Percentiles rank a stretch among this genome's conserved stretches.
phyloP scores from a whole-genome alignment of 2,888 invertebrate genomes.

The Oxyscelio sp. region DNA sequence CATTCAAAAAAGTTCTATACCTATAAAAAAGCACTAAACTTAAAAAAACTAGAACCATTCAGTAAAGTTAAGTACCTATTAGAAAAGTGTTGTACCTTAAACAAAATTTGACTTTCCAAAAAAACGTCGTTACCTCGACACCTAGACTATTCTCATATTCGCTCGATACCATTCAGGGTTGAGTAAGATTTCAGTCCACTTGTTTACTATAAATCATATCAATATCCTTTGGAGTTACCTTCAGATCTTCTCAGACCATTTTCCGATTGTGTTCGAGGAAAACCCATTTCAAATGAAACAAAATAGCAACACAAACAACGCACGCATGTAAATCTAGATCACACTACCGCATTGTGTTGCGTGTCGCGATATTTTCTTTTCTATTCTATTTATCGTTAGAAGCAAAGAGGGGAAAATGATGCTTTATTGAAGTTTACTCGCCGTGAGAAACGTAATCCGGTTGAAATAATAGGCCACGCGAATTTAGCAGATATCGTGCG shows the following conservation, averaged over 20 bases:
- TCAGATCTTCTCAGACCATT: conserved; percentile 26
- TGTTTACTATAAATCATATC: neutral
- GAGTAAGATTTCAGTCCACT: no score
- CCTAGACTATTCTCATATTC: no score
- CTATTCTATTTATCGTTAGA: conserved; percentile 60
- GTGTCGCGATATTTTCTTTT: conserved; percentile 41
- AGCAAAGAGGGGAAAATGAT: conserved; percentile 37
- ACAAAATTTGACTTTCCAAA: no score
- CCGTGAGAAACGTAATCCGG: conserved; percentile 30
- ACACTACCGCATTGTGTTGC: conserved; percentile 7
- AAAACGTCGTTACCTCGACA: no score
- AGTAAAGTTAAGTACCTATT: no score
- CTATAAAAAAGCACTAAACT: no score
- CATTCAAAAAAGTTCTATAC: no score
- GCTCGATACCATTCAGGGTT: no score
- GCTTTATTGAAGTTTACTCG: conserved; percentile 42
- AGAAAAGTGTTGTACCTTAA: no score
- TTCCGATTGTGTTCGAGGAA: conserved; percentile 19
- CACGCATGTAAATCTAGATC: conserved; percentile 50
- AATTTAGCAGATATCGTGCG: neutral
- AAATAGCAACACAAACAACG: conserved; percentile 11
- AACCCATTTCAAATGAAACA: conserved; percentile 5
- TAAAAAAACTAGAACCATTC: no score
- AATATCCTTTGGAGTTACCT: neutral
- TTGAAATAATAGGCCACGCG: neutral